Conservation (phyloP, 2,888 invertebrate species). For the Kryphioiulus occultus region DNA sequence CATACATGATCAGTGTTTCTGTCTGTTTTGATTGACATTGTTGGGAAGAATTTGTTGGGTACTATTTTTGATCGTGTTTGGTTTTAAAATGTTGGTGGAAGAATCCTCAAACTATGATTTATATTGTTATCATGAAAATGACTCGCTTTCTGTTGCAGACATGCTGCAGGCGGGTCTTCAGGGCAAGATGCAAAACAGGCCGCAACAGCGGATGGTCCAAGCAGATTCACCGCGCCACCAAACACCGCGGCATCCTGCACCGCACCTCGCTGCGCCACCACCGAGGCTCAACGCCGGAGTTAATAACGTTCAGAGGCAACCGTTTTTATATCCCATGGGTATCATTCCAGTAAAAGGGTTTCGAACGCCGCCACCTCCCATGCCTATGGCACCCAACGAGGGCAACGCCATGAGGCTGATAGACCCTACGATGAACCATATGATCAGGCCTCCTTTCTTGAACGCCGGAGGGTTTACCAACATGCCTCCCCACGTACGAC, state of each 20-base stretch:
- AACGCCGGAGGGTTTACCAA: background rate
- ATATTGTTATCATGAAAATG: too few relatives aligned
- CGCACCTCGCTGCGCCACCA: background rate
- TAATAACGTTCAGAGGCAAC: background rate
- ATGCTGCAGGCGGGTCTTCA: background rate
- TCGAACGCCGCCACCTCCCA: conserved; percentile 1
- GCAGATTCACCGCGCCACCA: background rate
- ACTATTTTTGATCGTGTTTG: too few relatives aligned
- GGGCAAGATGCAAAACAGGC: background rate
- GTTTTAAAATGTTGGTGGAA: too few relatives aligned
- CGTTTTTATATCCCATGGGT: conserved; percentile 4
- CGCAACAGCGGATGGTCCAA: background rate
- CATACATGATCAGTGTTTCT: too few relatives aligned
- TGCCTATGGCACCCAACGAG: background rate
- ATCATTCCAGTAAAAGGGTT: background rate
- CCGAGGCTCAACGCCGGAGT: background rate
- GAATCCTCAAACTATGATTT: too few relatives aligned
- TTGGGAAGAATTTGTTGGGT: too few relatives aligned
- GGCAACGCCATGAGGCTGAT: background rate
- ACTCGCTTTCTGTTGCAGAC: too few relatives aligned
- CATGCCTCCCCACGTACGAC: background rate
- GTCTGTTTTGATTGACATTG: too few relatives aligned
- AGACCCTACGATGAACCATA: background rate
- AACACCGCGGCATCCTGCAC: background rate
- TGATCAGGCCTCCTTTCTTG: background rate